These are phyloP conservation scores for Psammodynastes pulverulentus DNA, from an alignment of 2,113 vertebrate species.

Conservation along the genomic window DNA sequence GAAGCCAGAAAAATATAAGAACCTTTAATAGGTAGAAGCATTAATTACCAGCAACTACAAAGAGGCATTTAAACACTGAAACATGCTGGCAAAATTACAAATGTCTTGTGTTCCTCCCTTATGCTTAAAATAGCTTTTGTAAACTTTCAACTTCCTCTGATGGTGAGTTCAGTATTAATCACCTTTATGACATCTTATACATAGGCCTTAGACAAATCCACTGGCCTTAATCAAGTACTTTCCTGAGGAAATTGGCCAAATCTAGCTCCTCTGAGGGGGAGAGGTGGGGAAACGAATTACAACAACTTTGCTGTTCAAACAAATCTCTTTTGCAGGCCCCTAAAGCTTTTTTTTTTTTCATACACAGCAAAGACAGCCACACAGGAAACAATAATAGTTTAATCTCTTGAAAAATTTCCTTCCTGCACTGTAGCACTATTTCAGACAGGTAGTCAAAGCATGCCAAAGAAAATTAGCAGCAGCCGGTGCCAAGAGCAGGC, in stretches of 20 bases:
- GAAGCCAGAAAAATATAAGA: slow-evolving; percentile 63
- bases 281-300: slow-evolving; percentile 67
- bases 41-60: slow-evolving; percentile 69
- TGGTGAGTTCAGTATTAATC: slow-evolving; percentile 73
- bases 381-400: slow-evolving; percentile 85
- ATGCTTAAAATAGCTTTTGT: slow-evolving; percentile 74
- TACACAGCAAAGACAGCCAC: slow-evolving; percentile 71
- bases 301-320: slow-evolving; percentile 73
- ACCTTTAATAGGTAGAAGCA: slow-evolving; percentile 57
- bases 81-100: slow-evolving; percentile 69
- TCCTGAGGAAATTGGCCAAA: slow-evolving; percentile 81
- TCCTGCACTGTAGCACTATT: slow-evolving; percentile 71
- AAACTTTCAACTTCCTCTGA: slow-evolving; percentile 70
- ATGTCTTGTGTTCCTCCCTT: slow-evolving; percentile 63
- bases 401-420: slow-evolving; percentile 85
- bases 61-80: slow-evolving; percentile 68
- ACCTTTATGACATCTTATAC: slow-evolving; percentile 75
- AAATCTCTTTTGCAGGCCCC: slow-evolving; percentile 79
- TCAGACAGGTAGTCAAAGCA: slow-evolving; percentile 72
- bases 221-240: slow-evolving; percentile 76
- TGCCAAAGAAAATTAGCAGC: slow-evolving; percentile 72
- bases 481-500: slow-evolving; percentile 66
- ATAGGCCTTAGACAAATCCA: slow-evolving; percentile 69
- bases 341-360: slow-evolving; percentile 63
- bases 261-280: slow-evolving; percentile 65